Base-by-base conservation (phyloP, 2,797 vertebrate species). In the Anas capensis region DNA sequence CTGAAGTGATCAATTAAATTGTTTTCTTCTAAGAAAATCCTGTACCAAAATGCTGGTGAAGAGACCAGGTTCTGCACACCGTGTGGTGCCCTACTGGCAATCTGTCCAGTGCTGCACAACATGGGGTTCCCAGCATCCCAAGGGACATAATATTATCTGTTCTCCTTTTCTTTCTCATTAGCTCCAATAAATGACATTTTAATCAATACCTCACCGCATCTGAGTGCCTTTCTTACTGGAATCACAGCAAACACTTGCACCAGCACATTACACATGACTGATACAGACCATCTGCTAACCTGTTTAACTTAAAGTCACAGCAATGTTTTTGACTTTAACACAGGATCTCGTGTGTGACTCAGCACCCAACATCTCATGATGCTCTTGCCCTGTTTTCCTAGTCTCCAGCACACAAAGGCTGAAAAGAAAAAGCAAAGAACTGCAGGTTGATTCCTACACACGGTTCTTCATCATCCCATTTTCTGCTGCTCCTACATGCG, bases 231-330 rank as follows among this genome's bases (percentile, higher is more conserved):
- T 82, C 68, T 73, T 42, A 54, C 51, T 62, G 57, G 72, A 65
- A 73, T 36, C 44, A 66, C 0, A 83, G 86, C 34, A 81, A 91
- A 82, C 38, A 23, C 68, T 62, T 76, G 44, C 62, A 86, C 70
- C 29, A 36, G 33, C 3, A 7, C 54, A 44, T 77, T 42, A 56
- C 29, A 66, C 26, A 9, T 6, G 53, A 42, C 62, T 54, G 58
- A 54, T 38, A 53, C 13, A 76, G 26, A 82, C 64, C 84, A 91
- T 77, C 81, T 87, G 88, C 68, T 86, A 85, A 91, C 84, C 71
- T 46, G 29, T 16, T 89, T 62, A 56, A 93, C 42, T 56, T 5
- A 19, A 92, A 94, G 56, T 58, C 86, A 46, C 46, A 51, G 62
- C 54, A 92, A 51, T 26, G 51, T 10, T 62, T 54, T 82, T 77